Evolutionary conservation across 2,113 vertebrate genomes (phyloP).

Genomic region (Thymallus thymallus): DNA sequence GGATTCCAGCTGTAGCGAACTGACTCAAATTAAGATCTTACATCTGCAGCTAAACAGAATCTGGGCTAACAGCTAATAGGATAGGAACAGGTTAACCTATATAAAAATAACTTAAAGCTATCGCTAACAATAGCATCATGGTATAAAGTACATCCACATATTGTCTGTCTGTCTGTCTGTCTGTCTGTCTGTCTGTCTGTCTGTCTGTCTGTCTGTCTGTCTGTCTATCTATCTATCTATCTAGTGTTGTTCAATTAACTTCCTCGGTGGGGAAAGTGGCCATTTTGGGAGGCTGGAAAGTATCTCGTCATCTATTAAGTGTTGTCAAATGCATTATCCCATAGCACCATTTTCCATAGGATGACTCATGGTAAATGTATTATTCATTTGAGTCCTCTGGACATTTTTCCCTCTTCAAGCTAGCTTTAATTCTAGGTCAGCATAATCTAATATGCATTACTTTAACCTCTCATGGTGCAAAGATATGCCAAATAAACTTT

Average conservation of each 20-base stretch:
- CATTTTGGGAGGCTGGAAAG: no score
- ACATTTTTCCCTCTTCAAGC: background rate
- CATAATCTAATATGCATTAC: background rate
- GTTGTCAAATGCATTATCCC: no score
- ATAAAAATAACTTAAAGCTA: background rate
- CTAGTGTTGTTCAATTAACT: no score
- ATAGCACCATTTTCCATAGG: background rate
- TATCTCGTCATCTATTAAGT: no score
- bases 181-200: no score
- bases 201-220: no score
- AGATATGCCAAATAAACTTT: background rate
- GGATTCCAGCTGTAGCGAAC: no score
- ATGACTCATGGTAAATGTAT: conserved; percentile 14
- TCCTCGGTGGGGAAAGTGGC: no score
- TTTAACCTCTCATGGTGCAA: background rate
- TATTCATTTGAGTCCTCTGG: background rate
- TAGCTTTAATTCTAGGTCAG: background rate
- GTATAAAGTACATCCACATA: no score
- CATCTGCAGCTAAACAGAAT: background rate
- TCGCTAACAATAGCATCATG: background rate
- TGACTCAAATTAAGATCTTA: no score
- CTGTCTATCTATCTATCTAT: no score
- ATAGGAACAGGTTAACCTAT: background rate
- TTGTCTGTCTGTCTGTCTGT: no score
- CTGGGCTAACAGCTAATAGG: background rate